These are phyloP conservation scores for Myioborus miniatus DNA, from an alignment of 2,797 vertebrate genomes.

Conservation along the genomic window DNA sequence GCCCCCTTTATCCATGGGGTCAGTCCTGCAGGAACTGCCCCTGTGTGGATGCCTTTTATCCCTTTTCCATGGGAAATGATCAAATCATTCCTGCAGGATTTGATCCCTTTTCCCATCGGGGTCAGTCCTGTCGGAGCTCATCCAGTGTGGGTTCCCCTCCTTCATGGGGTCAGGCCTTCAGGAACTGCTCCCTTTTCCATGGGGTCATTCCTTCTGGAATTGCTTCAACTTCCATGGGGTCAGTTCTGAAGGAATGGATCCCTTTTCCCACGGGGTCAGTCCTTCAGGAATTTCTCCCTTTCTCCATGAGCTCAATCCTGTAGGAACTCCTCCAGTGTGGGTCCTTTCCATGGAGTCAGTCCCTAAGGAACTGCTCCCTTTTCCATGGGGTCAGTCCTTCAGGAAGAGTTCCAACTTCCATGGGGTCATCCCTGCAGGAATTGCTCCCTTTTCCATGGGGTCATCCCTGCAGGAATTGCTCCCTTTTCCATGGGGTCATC, in stretches of 20 bases:
- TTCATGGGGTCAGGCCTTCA: too few species aligned
- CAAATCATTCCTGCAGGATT: background rate
- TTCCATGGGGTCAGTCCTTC: background rate
- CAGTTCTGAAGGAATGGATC: too few species aligned
- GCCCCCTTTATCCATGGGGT: background rate
- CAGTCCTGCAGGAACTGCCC: background rate
- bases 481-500: background rate
- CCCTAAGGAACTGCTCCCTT: background rate
- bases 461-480: background rate
- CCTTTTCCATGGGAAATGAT: background rate
- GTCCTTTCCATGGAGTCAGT: background rate
- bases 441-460: background rate
- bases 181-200: too few species aligned
- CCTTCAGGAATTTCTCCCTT: too few species aligned
- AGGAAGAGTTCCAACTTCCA: too few species aligned
- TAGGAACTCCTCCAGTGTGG: too few species aligned
- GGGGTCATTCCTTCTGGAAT: rapidly evolving
- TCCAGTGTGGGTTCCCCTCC: too few species aligned
- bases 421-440: background rate
- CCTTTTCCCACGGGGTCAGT: background rate
- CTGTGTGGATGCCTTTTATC: too few species aligned
- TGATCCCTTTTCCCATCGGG: background rate
- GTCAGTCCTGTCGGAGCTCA: too few species aligned
- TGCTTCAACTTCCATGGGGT: background rate
- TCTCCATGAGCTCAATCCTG: background rate